Evolutionary conservation across 1,140 invertebrate genomes (phyloP), one percentile per base, ranked within the genome.

Genomic region (Alviniconcha marisindica): DNA sequence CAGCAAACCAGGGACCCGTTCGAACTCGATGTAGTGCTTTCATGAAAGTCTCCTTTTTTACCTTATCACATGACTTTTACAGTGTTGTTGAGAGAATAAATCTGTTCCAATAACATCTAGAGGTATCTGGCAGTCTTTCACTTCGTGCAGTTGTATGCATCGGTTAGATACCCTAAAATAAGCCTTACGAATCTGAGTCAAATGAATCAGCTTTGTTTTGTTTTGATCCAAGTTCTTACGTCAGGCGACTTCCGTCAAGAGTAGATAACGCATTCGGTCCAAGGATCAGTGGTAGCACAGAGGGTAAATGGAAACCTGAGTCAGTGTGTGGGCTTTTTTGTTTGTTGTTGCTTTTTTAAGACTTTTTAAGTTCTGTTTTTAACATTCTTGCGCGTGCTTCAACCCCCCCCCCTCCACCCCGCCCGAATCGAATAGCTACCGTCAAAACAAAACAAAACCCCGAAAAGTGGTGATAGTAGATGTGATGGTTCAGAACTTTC

Each of bases 171-270:
- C 24, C 28, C 21, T 63, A n/a, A 63, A 63, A 48, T 48, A 48
- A 5, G 44, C 44, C 44, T 48, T 48, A 48, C 44, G 44, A 48
- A 48, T 14, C 12, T 54, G 24, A 14, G 24, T 54, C 51, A 14
- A 14, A 12, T 12, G 44, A 48, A 48, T 10, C 44, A 48, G 60
- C 60, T 63, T 63, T 63, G 60, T 63, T 63, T 63, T 63, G 60
- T 63, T 63, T 63, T 63, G 60, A 24, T 63, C 60, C 44, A 48
- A 48, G 7, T 48, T 54, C 60, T n/a, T 24, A 63, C 60, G 60
- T 63, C 60, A n/a, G 24, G 21, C 28, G 5, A 63, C 60, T 63
- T 63, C 60, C 60, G 60, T 24, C 60, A 63, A 63, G 60, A 24
- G 28, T 24, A 48, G 7, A 24, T 63, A 63, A 63, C 60, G 21